These are phyloP conservation scores for Agrilus planipennis DNA, from an alignment of 1,140 invertebrate species.

Conservation along the genomic window DNA sequence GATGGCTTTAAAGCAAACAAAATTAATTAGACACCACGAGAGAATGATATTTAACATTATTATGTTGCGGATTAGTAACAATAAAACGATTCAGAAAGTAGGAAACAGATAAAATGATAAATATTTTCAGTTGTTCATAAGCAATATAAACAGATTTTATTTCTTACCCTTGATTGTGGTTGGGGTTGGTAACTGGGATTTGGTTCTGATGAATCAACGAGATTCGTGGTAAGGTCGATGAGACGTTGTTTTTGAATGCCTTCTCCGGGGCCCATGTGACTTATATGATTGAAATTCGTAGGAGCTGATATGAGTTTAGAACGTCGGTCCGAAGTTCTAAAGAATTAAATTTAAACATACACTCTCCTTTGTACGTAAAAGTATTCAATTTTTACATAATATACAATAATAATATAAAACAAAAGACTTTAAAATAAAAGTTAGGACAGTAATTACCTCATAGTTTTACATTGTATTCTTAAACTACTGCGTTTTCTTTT, in stretches of 20 bases:
- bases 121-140: too few species aligned
- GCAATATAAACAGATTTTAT: background rate
- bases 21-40: too few species aligned
- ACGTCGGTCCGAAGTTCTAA: slow-evolving; percentile 64
- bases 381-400: too few species aligned
- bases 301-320: slow-evolving; percentile 94
- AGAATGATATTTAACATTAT: too few species aligned
- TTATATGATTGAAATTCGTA: slow-evolving; percentile 97
- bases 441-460: background rate
- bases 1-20: slow-evolving; percentile 12
- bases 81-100: slow-evolving; percentile 3
- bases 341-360: background rate
- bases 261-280: slow-evolving; percentile 96
- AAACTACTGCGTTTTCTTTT: too few species aligned
- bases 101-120: background rate
- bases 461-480: background rate
- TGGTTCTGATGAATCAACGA: slow-evolving; percentile 56
- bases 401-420: too few species aligned
- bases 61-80: too few species aligned
- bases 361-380: too few species aligned
- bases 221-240: slow-evolving; percentile 79
- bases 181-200: slow-evolving; percentile 25
- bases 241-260: slow-evolving; percentile 88
- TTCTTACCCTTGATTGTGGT: slow-evolving; percentile 31
- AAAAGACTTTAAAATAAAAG: slow-evolving; percentile 4